These are phyloP conservation scores for Thamnaconus septentrionalis DNA, from an alignment of 2,113 vertebrate genomes.

Conservation along the genomic window DNA sequence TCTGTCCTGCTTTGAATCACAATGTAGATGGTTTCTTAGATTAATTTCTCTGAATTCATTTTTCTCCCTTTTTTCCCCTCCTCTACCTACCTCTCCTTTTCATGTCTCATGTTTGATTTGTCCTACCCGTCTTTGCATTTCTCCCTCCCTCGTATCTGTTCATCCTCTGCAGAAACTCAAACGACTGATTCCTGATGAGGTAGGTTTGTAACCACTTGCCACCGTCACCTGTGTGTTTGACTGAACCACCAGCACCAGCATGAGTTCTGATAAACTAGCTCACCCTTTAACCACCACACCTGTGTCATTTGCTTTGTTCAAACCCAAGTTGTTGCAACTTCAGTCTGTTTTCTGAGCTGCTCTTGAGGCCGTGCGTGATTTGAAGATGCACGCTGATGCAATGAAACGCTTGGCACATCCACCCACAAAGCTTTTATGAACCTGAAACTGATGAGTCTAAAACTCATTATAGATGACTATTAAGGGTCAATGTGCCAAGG, in stretches of 20 bases:
- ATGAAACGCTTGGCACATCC: no score
- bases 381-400: no score
- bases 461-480: no score
- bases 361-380: no score
- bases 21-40: conserved; percentile 34
- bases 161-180: conserved; percentile 83
- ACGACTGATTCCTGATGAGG: conserved; percentile 92
- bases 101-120: neutral
- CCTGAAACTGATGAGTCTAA: no score
- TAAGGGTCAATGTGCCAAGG: no score
- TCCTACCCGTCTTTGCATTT: conserved; percentile 3
- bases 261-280: conserved; percentile 28
- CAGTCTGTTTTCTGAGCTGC: no score
- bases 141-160: conserved; percentile 30
- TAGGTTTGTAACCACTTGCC: conserved; percentile 71
- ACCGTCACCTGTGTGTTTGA: conserved; percentile 18
- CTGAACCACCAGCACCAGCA: conserved; percentile 6
- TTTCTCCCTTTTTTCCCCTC: conserved; percentile 20
- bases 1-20: conserved; percentile 18
- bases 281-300: neutral
- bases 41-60: conserved; percentile 46
- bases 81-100: conserved; percentile 6
- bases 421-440: no score
- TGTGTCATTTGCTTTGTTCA: neutral
- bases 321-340: no score